Conservation (phyloP, 2,888 invertebrate species). For the Pherbina coryleti region DNA sequence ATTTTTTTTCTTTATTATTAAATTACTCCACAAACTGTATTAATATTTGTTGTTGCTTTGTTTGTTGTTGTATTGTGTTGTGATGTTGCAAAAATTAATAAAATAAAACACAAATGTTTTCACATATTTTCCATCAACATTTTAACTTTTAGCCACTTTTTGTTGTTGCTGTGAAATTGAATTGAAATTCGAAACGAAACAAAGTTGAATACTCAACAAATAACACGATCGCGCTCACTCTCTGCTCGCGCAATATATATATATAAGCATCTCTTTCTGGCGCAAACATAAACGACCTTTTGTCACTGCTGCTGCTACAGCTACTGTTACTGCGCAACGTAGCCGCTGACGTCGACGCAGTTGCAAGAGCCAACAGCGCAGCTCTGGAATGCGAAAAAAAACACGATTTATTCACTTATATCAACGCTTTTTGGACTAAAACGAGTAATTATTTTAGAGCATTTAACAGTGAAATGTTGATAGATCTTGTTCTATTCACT, state of each 20-base stretch:
- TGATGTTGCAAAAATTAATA: constrained; percentile 15
- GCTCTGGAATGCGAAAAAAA: constrained; percentile 29
- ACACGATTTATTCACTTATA: constrained; percentile 4
- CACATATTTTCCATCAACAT: constrained; percentile 24
- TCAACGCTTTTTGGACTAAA: not conserved
- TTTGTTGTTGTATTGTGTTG: not conserved
- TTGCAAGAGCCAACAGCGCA: constrained; percentile 15
- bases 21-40: not conserved
- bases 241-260: not conserved
- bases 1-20: not conserved
- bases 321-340: not conserved
- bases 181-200: constrained; percentile 6
- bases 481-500: not conserved
- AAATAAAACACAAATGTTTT: not conserved
- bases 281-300: constrained; percentile 3
- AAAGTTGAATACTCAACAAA: constrained; percentile 3
- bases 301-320: constrained; percentile 1
- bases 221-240: not conserved
- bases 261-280: constrained; percentile 33
- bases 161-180: not conserved
- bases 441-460: not conserved
- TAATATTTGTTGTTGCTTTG: not conserved
- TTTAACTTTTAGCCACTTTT: not conserved
- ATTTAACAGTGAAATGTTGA: not conserved
- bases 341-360: constrained; percentile 28